phyloP scores from a whole-genome alignment of 92 coral and sea anemone species.

The Palythoa caribaeorum region DNA sequence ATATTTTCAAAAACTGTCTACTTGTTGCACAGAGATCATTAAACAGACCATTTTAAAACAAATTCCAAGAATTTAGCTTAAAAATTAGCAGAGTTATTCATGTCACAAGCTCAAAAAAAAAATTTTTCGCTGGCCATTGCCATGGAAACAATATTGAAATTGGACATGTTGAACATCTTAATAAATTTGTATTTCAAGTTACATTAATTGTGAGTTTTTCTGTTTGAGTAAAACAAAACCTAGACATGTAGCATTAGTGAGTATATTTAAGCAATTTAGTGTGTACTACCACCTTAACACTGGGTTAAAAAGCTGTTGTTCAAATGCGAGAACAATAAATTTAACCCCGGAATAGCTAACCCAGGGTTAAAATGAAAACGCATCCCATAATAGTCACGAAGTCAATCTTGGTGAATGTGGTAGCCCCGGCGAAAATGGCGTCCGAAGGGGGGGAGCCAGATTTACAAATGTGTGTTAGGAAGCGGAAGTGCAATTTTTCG shows the following conservation, averaged over 20 bases:
- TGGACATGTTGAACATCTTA: neutral
- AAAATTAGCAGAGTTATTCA: constrained; percentile 3
- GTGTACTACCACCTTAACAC: constrained; percentile 7
- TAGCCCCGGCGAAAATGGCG: too few relatives aligned
- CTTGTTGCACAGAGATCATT: constrained; percentile 16
- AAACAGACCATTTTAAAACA: neutral
- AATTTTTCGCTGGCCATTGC: neutral
- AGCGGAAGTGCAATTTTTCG: neutral
- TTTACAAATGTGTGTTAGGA: neutral
- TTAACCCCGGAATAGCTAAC: neutral
- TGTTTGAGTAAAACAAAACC: constrained; percentile 4
- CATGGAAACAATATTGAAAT: constrained; percentile 16
- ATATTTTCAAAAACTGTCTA: constrained; percentile 21
- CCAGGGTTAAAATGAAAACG: too few relatives aligned
- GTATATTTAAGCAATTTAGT: constrained; percentile 6
- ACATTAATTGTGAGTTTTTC: neutral
- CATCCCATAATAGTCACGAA: neutral
- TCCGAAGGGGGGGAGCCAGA: too few relatives aligned
- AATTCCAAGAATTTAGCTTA: neutral
- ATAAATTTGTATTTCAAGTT: constrained; percentile 1
- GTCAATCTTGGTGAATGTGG: neutral
- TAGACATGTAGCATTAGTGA: neutral
- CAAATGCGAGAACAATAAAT: neutral
- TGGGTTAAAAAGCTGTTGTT: constrained; percentile 10
- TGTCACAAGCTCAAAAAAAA: constrained; percentile 6